Conservation (phyloP, 2,888 invertebrate genomes). For the Geophilus truncorum region DNA sequence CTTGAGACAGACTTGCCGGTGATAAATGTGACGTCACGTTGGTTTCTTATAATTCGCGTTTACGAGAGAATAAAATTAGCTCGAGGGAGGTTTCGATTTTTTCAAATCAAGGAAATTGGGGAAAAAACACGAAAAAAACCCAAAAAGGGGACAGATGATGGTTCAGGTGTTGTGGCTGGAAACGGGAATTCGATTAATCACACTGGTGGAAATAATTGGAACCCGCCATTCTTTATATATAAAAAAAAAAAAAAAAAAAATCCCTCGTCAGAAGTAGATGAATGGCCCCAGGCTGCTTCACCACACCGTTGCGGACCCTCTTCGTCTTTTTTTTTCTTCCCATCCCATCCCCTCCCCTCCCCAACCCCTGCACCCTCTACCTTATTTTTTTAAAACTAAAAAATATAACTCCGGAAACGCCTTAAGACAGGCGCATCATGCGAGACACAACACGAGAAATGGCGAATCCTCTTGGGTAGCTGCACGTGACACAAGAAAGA, state of each 20-base stretch:
- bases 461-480: neutral
- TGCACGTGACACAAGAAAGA: neutral
- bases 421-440: slow-evolving; percentile 9
- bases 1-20: neutral
- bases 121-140: neutral
- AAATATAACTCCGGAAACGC: slow-evolving; percentile 7
- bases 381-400: neutral
- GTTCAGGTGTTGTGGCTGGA: slow-evolving; percentile 16
- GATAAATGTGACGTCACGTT: neutral
- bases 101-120: neutral
- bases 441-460: neutral
- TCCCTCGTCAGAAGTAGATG: slow-evolving; percentile 22
- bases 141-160: neutral
- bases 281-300: slow-evolving; percentile 28
- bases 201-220: slow-evolving; percentile 30
- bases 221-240: neutral
- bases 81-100: neutral
- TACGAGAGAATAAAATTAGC: neutral
- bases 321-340: neutral
- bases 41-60: neutral
- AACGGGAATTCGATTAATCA: slow-evolving; percentile 30
- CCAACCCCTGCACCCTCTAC: no score
- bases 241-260: slow-evolving; percentile 14
- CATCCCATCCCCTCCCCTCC: neutral
- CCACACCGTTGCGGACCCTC: slow-evolving; percentile 5